Conservation (phyloP, 2,113 vertebrate species). For the Tychaedon coryphoeus region DNA sequence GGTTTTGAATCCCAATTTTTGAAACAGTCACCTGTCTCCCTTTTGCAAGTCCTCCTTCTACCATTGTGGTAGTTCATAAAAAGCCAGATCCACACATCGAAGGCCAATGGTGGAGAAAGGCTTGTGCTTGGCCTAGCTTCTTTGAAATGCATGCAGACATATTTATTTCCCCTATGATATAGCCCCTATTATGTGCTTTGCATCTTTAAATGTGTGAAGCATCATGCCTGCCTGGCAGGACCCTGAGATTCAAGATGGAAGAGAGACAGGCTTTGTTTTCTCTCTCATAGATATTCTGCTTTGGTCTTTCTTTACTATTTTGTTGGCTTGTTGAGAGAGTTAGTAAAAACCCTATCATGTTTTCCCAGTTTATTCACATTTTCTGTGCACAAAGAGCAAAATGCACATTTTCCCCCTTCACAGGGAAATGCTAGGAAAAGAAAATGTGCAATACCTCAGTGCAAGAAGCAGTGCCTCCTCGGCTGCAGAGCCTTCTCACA, state of each 20-base stretch:
- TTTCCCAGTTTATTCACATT: not conserved
- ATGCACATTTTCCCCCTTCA: not conserved
- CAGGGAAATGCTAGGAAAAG: not conserved
- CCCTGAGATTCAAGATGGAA: conserved; percentile 12
- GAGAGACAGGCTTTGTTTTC: conserved; percentile 59
- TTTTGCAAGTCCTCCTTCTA: not conserved
- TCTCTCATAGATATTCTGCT: not conserved
- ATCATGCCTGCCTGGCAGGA: conserved; percentile 21
- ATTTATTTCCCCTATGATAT: not conserved
- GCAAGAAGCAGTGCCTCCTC: not conserved
- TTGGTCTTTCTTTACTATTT: not conserved
- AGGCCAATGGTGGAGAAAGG: not conserved
- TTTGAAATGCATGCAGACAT: not conserved
- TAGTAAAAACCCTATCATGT: not conserved
- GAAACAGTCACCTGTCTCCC: not conserved
- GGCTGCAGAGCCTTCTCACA: not conserved
- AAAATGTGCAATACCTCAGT: not conserved
- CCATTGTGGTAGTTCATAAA: not conserved
- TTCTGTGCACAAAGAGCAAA: not conserved
- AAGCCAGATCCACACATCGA: fast-evolving
- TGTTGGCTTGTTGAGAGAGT: not conserved
- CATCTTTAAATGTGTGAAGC: conserved; percentile 45
- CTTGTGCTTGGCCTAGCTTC: not conserved
- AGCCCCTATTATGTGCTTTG: conserved; percentile 32
- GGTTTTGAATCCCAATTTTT: not conserved